Evolutionary conservation across 2,113 vertebrate genomes (phyloP), one percentile per base, ranked within the genome.

Genomic region (Coracopsis vasa): DNA sequence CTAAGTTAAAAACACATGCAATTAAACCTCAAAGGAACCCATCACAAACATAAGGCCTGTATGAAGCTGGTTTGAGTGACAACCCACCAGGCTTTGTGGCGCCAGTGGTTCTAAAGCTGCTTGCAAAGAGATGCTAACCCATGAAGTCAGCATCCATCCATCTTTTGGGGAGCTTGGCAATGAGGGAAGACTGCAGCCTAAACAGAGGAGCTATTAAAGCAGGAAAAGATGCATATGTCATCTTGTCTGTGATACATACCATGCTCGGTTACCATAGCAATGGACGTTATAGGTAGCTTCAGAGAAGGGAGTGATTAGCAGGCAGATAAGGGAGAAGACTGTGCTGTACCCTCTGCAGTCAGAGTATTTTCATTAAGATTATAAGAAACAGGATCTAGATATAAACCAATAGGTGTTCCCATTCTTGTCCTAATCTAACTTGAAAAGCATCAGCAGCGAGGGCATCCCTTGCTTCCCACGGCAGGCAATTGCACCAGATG

Each of bases 251-350:
- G 91, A 91, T 69, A 78, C 91, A 93, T 87, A 86, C 64, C 56
- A 44, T 79, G 86, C 80, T 89, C 2, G 0, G 95, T 96, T 97
- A 39, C 93, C 93, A 96, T 96, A 83, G 94, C 79, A 86, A 96
- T 94, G 92, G 88, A 88, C 86, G 75, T 84, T 95, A 94, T 92
- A 95, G 91, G 88, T 91, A 75, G 84, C 74, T 92, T 88, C 80
- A 73, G 83, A 93, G 58, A 61, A 94, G 35, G 66, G n/a, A 95
- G 73, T 94, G 89, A 97, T 96, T 94, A 97, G 80, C 9, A 6
- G 83, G 35, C 42, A 85, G 91, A 95, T 84, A 91, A 86, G 24
- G 65, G 65, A 73, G 61, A 84, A 81, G 29, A 23, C 33, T 50
- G 20, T 42, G 28, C 67, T 35, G 37, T 86, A 81, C 39, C 45